Conservation (phyloP, 2,888 invertebrate genomes). For the Megamerina dolium region DNA sequence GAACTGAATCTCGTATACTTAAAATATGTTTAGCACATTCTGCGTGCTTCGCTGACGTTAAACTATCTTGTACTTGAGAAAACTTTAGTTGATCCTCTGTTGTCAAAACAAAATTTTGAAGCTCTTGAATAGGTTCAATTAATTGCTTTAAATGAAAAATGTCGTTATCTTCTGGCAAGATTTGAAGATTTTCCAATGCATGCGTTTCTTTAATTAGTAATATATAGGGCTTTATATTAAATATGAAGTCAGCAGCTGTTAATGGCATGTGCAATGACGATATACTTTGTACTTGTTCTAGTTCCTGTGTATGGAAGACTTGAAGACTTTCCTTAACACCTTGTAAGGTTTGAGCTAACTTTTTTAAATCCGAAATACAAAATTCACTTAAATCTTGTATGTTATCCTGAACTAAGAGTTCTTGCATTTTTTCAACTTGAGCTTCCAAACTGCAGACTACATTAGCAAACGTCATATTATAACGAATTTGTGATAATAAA, state of each 20-base stretch:
- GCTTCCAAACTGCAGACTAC: slow-evolving; percentile 37
- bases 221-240: slow-evolving; percentile 29
- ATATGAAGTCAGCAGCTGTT: slow-evolving; percentile 21
- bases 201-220: slow-evolving; percentile 30
- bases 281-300: slow-evolving; percentile 26
- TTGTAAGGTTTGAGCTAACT: slow-evolving; percentile 34
- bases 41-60: slow-evolving; percentile 20
- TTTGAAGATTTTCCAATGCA: slow-evolving; percentile 30
- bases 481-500: slow-evolving; percentile 37
- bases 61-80: slow-evolving; percentile 25
- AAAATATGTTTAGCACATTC: slow-evolving; percentile 29
- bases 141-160: slow-evolving; percentile 38
- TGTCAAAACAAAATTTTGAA: slow-evolving; percentile 39
- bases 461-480: slow-evolving; percentile 40
- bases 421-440: slow-evolving; percentile 40
- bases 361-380: slow-evolving; percentile 29
- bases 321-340: slow-evolving; percentile 34
- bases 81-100: slow-evolving; percentile 42
- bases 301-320: slow-evolving; percentile 29
- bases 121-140: slow-evolving; percentile 41
- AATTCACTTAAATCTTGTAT: slow-evolving; percentile 25
- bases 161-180: slow-evolving; percentile 25
- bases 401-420: slow-evolving; percentile 29
- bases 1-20: slow-evolving; percentile 29
- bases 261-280: slow-evolving; percentile 16